Base-by-base conservation (phyloP, 2,797 vertebrate genomes). In the Pseudotriccus pelzelni region DNA sequence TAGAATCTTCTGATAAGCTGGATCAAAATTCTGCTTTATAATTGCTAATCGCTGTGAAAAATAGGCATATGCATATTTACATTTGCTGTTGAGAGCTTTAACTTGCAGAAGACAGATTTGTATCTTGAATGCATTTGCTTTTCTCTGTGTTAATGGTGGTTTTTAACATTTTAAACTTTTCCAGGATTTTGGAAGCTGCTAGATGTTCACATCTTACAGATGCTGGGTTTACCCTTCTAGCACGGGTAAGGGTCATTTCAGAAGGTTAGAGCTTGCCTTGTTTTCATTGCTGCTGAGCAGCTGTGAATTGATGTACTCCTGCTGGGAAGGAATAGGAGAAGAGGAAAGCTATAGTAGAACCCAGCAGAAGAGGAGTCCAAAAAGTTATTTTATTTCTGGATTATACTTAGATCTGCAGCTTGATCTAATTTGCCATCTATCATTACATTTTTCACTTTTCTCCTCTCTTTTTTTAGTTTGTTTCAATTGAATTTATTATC, bases 191-290 rank as follows among this genome's bases (percentile, higher is more conserved):
- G 96, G 99, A 99, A 98, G 99, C 98, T 93, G 98, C 99, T 67
- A 98, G 99, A 86, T 99, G 99, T 97, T 99, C 99, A 69, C 99
- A 99, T 94, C 98, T 99, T 89, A 99, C 99, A 10, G 99, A 99
- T 12, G 98, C 98, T 73, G 99, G 99, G 44, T 99, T 99, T 97
- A 98, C 98, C 30, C 98, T 99, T 66, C 95, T 99, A 63, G 99
- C 99, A 95, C 98, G 98, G 98, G 99, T 99, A 97, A 98, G 98
- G 75, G 74, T 73, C 34, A 3, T 32, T 91, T 64, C 55, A 43
- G 83, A 73, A 81, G 78, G 47, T 58, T 15, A 25, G 49, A 85
- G 49, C 53, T 89, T 1, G 0, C 56, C 69, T 81, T 53, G 34
- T 62, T 93, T 74, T 37, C n/a, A 2, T 7, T 86, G 63, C 66